Conservation (phyloP, 2,113 vertebrate species). For the Coreoperca whiteheadi region DNA sequence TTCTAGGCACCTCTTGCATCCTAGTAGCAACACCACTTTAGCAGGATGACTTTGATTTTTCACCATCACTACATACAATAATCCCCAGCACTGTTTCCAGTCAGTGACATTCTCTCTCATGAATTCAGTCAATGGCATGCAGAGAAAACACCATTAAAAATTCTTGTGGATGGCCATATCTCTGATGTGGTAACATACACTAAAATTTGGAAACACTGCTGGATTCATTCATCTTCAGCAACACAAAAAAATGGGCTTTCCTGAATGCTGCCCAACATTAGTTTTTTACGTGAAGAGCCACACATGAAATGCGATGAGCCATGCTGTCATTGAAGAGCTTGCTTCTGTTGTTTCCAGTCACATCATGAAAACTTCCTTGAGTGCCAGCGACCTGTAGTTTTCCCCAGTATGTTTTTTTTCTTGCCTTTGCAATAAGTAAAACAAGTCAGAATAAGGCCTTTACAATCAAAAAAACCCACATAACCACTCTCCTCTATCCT, state of each 20-base stretch:
- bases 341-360: background rate
- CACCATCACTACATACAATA: background rate
- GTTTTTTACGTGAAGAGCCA: background rate
- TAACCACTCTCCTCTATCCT: background rate
- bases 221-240: background rate
- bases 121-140: background rate
- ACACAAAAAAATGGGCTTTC: background rate
- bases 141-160: background rate
- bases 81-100: background rate
- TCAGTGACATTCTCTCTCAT: background rate
- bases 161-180: background rate
- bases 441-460: background rate
- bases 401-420: background rate
- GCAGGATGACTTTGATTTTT: background rate
- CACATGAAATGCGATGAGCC: background rate
- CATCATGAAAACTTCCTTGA: background rate
- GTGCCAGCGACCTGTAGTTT: background rate
- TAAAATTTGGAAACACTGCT: background rate
- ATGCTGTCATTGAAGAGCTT: background rate
- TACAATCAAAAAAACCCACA: background rate
- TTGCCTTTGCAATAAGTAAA: constrained; percentile 5
- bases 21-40: background rate
- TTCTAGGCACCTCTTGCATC: background rate
- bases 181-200: background rate
- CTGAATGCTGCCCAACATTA: background rate